Evolutionary conservation across 2,797 vertebrate species (phyloP).

Genomic region (Falco berigora): DNA sequence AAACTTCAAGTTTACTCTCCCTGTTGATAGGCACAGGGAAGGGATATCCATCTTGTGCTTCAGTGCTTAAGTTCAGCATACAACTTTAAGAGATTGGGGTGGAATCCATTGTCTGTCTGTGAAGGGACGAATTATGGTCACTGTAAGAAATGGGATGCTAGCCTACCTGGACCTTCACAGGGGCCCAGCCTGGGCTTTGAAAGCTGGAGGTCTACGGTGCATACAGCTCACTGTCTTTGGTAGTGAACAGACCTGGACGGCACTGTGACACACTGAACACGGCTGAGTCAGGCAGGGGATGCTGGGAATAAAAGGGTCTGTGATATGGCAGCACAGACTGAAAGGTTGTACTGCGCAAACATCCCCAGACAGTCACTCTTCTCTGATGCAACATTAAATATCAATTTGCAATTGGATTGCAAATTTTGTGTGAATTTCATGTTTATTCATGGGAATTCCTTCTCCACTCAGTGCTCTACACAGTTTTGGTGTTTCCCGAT

Average conservation of each 20-base stretch:
- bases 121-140: neutral
- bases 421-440: neutral
- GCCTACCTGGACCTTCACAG: neutral
- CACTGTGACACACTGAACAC: neutral
- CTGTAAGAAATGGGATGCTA: neutral
- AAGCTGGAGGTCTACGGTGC: neutral
- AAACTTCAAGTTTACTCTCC: neutral
- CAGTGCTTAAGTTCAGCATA: neutral
- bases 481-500: neutral
- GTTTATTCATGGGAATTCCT: neutral
- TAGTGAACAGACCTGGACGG: neutral
- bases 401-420: neutral
- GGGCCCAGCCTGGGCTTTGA: neutral
- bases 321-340: neutral
- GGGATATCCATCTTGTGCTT: neutral
- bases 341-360: neutral
- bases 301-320: neutral
- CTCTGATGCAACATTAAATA: neutral
- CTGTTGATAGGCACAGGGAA: neutral
- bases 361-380: neutral
- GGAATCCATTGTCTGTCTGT: neutral
- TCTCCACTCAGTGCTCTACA: accelerated
- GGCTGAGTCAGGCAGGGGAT: neutral
- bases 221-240: accelerated
- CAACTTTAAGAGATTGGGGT: neutral